These are phyloP conservation scores for Macrotrachela quadricornifera DNA, from an alignment of 1,140 invertebrate genomes.

Conservation along the genomic window DNA sequence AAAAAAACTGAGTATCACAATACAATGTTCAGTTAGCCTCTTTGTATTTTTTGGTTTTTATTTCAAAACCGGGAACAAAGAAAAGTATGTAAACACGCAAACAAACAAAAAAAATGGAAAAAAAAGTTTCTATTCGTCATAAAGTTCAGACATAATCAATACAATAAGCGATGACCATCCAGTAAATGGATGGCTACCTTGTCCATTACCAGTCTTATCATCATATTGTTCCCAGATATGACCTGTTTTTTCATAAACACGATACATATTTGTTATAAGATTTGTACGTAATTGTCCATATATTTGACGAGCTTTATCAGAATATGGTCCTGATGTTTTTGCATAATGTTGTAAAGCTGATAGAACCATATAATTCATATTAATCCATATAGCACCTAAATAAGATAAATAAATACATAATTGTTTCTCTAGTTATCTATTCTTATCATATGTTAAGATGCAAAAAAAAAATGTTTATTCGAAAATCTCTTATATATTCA, in stretches of 20 bases:
- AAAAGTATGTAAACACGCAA: too few species aligned
- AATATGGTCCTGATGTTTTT: conserved; percentile 45
- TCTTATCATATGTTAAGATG: too few species aligned
- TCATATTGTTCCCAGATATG: conserved; percentile 96
- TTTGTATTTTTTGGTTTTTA: too few species aligned
- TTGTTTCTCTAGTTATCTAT: too few species aligned
- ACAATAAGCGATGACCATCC: conserved; percentile 85
- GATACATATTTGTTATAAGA: conserved; percentile 62
- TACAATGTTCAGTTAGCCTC: too few species aligned
- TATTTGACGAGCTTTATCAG: conserved; percentile 41
- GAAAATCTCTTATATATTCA: too few species aligned
- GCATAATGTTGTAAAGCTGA: conserved; percentile 52
- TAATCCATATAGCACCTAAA: conserved; percentile 70
- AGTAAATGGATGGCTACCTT: conserved; percentile 80
- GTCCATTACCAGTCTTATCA: conserved; percentile 63
- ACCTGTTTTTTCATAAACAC: conserved; percentile 63
- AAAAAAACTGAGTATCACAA: too few species aligned
- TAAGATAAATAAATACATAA: too few species aligned
- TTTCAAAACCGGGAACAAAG: too few species aligned
- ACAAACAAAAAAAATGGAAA: too few species aligned
- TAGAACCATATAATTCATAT: conserved; percentile 86
- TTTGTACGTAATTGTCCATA: conserved; percentile 55
- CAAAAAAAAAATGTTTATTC: too few species aligned
- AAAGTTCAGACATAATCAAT: conserved; percentile 66
- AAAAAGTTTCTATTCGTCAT: background rate